Percentiles rank a stretch among this genome's conserved stretches.
phyloP scores from a whole-genome alignment of 2,113 vertebrate genomes.

The Larimichthys polyactis region DNA sequence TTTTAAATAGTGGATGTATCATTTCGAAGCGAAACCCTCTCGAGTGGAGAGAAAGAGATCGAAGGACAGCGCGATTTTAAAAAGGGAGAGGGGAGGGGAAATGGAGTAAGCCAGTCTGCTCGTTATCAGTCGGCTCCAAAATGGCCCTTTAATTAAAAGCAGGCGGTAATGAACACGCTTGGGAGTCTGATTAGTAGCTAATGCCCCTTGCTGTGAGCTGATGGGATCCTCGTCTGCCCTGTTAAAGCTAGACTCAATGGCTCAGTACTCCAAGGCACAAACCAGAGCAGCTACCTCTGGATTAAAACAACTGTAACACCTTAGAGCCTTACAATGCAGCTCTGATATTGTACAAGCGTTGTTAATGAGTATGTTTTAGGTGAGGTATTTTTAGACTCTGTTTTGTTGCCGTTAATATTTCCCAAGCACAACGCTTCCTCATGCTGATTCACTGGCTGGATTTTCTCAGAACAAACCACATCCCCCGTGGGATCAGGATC shows the following conservation, averaged over 20 bases:
- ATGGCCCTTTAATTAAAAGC: conserved; percentile 81
- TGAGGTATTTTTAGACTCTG: not conserved
- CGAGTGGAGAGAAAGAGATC: conserved; percentile 1
- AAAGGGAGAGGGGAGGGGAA: conserved; percentile 16
- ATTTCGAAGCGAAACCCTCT: conserved; percentile 32
- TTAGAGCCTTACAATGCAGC: not conserved
- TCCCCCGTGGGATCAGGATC: no score
- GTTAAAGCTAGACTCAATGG: conserved; percentile 44
- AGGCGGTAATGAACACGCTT: conserved; percentile 73
- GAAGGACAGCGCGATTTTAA: not conserved
- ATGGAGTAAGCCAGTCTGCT: conserved; percentile 40
- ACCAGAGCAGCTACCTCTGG: conserved; percentile 14
- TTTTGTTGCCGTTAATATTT: not conserved
- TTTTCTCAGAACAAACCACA: not conserved
- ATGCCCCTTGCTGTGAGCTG: conserved; percentile 69
- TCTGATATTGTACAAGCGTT: not conserved
- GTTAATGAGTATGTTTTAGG: not conserved
- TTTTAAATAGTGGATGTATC: conserved; percentile 2
- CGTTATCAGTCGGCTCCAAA: conserved; percentile 70
- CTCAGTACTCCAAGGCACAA: conserved; percentile 17
- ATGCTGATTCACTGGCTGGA: not conserved
- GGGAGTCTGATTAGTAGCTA: conserved; percentile 76
- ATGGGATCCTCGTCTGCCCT: conserved; percentile 54
- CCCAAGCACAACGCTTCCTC: not conserved
- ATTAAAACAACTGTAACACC: conserved; percentile 21